These are phyloP conservation scores for Branchellion lobata DNA, from an alignment of 2,888 invertebrate species.

Conservation along the genomic window DNA sequence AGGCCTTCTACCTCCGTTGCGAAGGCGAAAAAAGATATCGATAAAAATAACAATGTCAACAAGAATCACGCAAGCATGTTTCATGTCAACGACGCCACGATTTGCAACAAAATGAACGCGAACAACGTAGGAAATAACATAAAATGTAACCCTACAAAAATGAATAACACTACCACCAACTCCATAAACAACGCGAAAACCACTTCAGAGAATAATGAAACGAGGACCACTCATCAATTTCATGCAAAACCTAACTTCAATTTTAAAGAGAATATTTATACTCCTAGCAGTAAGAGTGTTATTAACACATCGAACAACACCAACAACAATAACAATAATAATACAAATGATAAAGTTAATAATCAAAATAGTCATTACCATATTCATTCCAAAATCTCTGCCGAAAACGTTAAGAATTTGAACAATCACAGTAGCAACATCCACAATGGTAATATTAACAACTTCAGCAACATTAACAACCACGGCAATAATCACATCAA, in stretches of 20 bases:
- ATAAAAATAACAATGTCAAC: slow-evolving; percentile 14
- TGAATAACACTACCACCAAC: neutral
- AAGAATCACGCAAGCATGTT: neutral
- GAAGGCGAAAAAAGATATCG: slow-evolving; percentile 10
- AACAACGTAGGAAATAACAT: neutral
- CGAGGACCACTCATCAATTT: neutral
- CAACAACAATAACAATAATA: neutral
- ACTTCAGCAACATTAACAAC: neutral
- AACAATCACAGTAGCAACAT: no score
- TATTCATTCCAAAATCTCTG: no score
- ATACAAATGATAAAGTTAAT: neutral
- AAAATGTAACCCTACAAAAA: neutral
- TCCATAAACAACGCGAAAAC: no score
- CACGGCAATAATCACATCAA: neutral
- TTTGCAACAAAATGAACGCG: neutral
- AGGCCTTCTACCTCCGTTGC: slow-evolving; percentile 28
- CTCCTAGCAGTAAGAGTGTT: neutral
- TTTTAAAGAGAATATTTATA: slow-evolving; percentile 14
- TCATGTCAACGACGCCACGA: neutral
- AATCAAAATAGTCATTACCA: no score
- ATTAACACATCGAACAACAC: no score
- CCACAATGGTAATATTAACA: no score
- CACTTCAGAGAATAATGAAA: neutral
- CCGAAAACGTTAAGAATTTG: no score
- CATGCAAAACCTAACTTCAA: neutral